phyloP scores from a whole-genome alignment of 2,113 vertebrate species.

The Struthio camelus region DNA sequence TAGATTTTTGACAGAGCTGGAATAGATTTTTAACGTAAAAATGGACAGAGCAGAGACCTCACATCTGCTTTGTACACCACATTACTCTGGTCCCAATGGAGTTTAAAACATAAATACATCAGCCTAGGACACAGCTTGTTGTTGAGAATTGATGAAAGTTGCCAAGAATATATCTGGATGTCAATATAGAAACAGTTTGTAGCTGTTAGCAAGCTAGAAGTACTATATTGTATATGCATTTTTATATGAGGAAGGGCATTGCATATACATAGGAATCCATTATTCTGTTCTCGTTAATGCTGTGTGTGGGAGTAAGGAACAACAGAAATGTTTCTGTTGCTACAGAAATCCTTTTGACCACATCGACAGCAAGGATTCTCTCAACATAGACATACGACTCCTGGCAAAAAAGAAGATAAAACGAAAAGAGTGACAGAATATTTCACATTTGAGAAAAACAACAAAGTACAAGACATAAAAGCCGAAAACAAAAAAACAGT shows the following conservation, averaged over 20 bases:
- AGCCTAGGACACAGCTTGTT: background rate
- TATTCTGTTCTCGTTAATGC: background rate
- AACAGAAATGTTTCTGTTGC: conserved; percentile 18
- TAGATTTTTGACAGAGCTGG: background rate
- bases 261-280: background rate
- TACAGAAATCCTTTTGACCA: background rate
- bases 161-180: background rate
- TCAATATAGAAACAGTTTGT: background rate
- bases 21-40: background rate
- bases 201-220: background rate
- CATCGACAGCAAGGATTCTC: background rate
- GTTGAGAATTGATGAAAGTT: background rate
- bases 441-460: background rate
- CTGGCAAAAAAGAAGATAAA: background rate
- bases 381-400: background rate
- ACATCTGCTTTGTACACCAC: background rate
- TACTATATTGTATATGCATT: background rate
- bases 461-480: background rate
- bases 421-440: background rate
- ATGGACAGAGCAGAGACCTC: background rate
- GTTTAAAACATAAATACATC: background rate
- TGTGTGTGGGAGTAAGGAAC: background rate
- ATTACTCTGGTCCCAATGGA: background rate
- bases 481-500: accelerated
- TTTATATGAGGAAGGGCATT: background rate